Evolutionary conservation across 2,113 vertebrate genomes (phyloP).

Genomic region (Eulacestoma nigropectus): DNA sequence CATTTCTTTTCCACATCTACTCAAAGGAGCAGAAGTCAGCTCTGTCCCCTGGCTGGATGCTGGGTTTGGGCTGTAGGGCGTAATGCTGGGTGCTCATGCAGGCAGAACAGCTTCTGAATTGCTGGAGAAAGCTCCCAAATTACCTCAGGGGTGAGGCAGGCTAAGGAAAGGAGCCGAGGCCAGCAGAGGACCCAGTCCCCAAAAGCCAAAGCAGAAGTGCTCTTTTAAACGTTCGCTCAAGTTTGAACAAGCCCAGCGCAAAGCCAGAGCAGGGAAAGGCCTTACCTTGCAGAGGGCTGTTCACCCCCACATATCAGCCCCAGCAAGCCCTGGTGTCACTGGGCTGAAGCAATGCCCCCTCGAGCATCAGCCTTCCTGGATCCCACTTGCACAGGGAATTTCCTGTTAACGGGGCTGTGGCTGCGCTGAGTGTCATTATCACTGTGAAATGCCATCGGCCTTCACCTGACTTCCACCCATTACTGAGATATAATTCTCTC

Average conservation of each 20-base stretch:
- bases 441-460: not conserved
- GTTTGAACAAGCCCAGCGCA: not conserved
- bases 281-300: not conserved
- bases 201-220: not conserved
- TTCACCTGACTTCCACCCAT: not conserved
- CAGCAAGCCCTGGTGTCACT: not conserved
- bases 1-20: not conserved
- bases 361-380: not conserved
- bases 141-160: not conserved
- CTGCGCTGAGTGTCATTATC: not conserved
- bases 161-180: not conserved
- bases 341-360: not conserved
- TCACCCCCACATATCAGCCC: fast-evolving
- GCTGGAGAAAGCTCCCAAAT: not conserved
- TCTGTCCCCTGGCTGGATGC: not conserved
- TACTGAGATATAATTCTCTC: not conserved
- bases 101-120: not conserved
- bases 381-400: not conserved
- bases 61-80: not conserved
- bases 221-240: not conserved
- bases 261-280: not conserved
- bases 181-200: not conserved
- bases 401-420: not conserved
- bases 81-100: fast-evolving
- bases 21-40: not conserved